phyloP scores from a whole-genome alignment of 1,140 invertebrate genomes.

The Drosophila ficusphila region DNA sequence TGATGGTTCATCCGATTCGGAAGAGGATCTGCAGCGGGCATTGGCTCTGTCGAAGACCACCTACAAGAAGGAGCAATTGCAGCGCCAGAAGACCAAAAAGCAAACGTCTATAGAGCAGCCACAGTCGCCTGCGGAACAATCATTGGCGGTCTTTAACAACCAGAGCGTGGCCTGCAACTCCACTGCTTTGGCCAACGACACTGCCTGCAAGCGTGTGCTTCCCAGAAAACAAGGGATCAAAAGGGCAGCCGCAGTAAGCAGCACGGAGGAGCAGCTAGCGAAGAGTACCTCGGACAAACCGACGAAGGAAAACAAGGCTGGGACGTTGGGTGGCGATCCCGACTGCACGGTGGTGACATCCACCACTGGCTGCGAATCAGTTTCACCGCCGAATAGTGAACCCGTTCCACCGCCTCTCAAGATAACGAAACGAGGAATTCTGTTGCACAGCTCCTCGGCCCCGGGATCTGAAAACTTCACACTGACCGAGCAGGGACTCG shows the following conservation, averaged over 20 bases:
- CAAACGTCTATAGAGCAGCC: neutral
- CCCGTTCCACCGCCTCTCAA: slow-evolving; percentile 5
- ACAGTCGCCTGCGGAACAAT: slow-evolving; percentile 4
- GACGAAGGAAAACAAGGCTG: too few relatives aligned
- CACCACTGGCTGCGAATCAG: slow-evolving; percentile 54
- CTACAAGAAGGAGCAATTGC: slow-evolving; percentile 18
- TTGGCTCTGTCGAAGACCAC: slow-evolving; percentile 36
- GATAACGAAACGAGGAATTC: slow-evolving; percentile 52
- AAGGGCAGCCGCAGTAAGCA: slow-evolving; percentile 17
- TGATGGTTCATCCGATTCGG: neutral
- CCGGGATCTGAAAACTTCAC: slow-evolving; percentile 25
- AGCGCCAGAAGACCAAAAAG: neutral
- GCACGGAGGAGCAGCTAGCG: neutral
- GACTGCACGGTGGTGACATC: slow-evolving; percentile 74
- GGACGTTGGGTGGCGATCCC: slow-evolving; percentile 18
- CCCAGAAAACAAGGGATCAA: neutral
- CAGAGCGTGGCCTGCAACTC: slow-evolving; percentile 67
- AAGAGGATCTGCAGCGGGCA: slow-evolving; percentile 28
- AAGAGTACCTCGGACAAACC: neutral
- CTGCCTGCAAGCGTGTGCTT: slow-evolving; percentile 23
- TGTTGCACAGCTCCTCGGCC: slow-evolving; percentile 31
- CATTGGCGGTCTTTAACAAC: slow-evolving; percentile 35
- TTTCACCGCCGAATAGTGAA: neutral
- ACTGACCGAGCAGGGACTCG: slow-evolving; percentile 57
- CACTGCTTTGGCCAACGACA: slow-evolving; percentile 47